Base-by-base conservation (phyloP, 2,888 invertebrate genomes). In the Tinea pellionella region DNA sequence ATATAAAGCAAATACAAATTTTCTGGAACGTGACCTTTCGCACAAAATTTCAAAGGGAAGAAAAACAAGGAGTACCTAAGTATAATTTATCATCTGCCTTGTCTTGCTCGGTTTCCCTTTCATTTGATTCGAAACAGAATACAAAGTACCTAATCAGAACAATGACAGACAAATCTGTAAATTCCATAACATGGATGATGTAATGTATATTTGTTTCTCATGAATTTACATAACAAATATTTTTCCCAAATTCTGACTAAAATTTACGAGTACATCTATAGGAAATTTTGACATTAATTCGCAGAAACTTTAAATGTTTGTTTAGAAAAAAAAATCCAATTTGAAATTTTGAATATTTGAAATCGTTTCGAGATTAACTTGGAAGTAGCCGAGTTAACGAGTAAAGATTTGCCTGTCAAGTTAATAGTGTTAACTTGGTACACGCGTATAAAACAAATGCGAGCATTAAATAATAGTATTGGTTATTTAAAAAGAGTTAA, bases 11-110 rank as follows among this genome's bases (percentile, higher is more conserved):
- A 37, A 9, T 37, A 37, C 15, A 15, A 16, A 47, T 47, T 47
- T 15, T 47, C 47, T 47, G 47, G 47, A 47, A 47, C 47, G 47
- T 47, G 47, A 47, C 47, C 47, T 47, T 15, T 37, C 37, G 47
- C 18, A 47, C 47, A 47, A 47, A 47, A 47, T 47, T 47, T 47
- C 11, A 16, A 47, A 18, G 18, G 47, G 9, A 47, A 47, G 18
- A 37, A 37, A 37, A 37, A 37, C 37, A 37, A 37, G 37, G 37
- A 37, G 37, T 37, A n/a, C n/a, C n/a, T n/a, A 30, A 30, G 30
- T 30, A 7, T 30, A 37, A 37, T 37, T 37, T 37, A 37, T 37
- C 37, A 37, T 37, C 37, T n/a, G 9, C n/a, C 37, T 37, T 37
- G 37, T 37, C 37, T 37, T 9, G 37, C 37, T 37, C 37, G 9